Evolutionary conservation across 2,888 invertebrate species (phyloP), one percentile per base, ranked within the genome.

Genomic region (Microctonus brassicae): DNA sequence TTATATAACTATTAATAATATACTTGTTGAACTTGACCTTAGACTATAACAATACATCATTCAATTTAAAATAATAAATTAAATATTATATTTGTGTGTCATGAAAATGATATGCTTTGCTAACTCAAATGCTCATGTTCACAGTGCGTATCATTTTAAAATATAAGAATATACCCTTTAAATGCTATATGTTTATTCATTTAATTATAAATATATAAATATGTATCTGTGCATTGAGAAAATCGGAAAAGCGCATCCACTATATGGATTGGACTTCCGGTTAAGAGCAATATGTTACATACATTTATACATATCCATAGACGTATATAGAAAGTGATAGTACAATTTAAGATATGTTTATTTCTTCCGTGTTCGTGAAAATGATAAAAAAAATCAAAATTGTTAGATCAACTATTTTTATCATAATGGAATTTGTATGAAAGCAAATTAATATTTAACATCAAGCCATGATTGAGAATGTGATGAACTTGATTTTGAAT

Each of bases 301-400:
- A 29, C 7, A 29, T 29, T 5, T 7, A 7, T 34, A 36, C 22
- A n/a, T n/a, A n/a, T n/a, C n/a, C n/a, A 33, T 62, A 61, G 53
- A 62, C 53, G 36, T 53, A n/a, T 33, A 53, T 53, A 62, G 63
- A 69, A 69, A 69, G 69, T 55, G 55, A 62, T 69, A 55, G 62
- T 63, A 39, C 24, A 26, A 13, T 36, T 20, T 39, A 20, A 61
- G 9, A 33, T 33, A 7, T 33, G 33, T 33, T 33, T 5, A 7
- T 33, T 33, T 33, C 7, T 33, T 33, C 33, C 33, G 33, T 7
- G 3, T 33, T 5, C 7, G 33, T 7, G 7, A 3, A 33, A 33
- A 33, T 33, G 33, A 33, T 33, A 7, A 7, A 33, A 7, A 33
- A 7, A 7, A 33, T n/a, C 4, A 33, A 33, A 33, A 5, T 33